phyloP scores from a whole-genome alignment of 2,888 invertebrate species.

The Marasmarcha lunaedactyla region DNA sequence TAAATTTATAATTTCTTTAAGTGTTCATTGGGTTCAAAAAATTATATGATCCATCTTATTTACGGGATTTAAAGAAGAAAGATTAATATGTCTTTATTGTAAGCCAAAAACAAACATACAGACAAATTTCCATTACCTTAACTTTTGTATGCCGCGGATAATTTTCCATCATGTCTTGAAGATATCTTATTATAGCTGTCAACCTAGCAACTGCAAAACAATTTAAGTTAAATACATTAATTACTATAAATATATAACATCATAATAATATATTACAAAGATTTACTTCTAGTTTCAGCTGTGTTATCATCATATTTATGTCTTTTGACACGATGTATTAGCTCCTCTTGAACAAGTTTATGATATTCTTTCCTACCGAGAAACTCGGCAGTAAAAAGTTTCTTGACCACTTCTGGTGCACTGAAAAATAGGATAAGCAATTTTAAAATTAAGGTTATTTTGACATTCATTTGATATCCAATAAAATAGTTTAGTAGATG shows the following conservation, averaged over 20 bases:
- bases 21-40: too few species aligned
- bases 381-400: conserved; percentile 77
- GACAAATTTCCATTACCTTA: too few species aligned
- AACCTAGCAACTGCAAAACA: conserved; percentile 77
- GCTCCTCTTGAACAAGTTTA: conserved; percentile 55
- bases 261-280: neutral
- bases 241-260: conserved; percentile 1
- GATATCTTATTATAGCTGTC: conserved; percentile 79
- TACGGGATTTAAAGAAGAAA: too few species aligned
- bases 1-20: too few species aligned
- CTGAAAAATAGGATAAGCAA: conserved; percentile 50
- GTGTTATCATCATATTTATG: conserved; percentile 78
- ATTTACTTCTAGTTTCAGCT: conserved; percentile 78
- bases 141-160: conserved; percentile 66
- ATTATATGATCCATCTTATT: too few species aligned
- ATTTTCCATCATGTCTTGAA: conserved; percentile 73
- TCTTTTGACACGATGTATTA: conserved; percentile 73
- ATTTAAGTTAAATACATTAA: conserved; percentile 7
- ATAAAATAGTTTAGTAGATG: too few species aligned
- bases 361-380: conserved; percentile 69
- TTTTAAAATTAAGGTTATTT: neutral
- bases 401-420: conserved; percentile 78
- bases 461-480: too few species aligned
- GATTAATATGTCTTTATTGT: too few species aligned
- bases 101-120: too few species aligned